These are phyloP conservation scores for Diglossa brunneiventris DNA, from an alignment of 2,113 vertebrate species.

Conservation along the genomic window DNA sequence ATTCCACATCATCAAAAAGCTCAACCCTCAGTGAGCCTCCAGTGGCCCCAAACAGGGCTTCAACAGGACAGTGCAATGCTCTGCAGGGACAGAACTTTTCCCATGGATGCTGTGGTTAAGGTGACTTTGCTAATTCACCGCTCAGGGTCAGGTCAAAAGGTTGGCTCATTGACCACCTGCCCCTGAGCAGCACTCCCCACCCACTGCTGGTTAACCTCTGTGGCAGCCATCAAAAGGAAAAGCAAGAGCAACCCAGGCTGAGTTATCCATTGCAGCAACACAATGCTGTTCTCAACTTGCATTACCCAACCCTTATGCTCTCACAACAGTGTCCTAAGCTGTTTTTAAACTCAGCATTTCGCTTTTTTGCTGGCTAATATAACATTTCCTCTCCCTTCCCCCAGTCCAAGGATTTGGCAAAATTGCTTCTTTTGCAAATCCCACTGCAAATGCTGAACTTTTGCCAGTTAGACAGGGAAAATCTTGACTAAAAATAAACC, in stretches of 20 bases:
- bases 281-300: fast-evolving
- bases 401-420: neutral
- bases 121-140: neutral
- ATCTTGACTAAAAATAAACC: conserved; percentile 45
- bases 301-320: neutral
- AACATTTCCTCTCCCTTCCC: conserved; percentile 34
- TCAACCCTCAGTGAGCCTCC: fast-evolving
- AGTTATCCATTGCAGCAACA: neutral
- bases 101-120: fast-evolving
- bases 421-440: neutral
- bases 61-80: neutral
- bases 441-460: conserved; percentile 2
- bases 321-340: neutral
- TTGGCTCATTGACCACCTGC: neutral
- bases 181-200: neutral
- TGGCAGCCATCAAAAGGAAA: fast-evolving
- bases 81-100: neutral
- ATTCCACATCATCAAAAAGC: neutral
- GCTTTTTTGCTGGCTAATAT: neutral
- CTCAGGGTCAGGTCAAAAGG: neutral
- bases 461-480: conserved; percentile 29
- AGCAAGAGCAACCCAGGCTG: neutral
- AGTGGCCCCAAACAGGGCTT: fast-evolving
- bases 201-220: neutral
- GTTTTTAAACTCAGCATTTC: neutral